A percentile compares a stretch with the other conserved stretches of the same genome.
phyloP scores from a whole-genome alignment of 2,888 invertebrate species.

The Lamellibrachia satsuma region DNA sequence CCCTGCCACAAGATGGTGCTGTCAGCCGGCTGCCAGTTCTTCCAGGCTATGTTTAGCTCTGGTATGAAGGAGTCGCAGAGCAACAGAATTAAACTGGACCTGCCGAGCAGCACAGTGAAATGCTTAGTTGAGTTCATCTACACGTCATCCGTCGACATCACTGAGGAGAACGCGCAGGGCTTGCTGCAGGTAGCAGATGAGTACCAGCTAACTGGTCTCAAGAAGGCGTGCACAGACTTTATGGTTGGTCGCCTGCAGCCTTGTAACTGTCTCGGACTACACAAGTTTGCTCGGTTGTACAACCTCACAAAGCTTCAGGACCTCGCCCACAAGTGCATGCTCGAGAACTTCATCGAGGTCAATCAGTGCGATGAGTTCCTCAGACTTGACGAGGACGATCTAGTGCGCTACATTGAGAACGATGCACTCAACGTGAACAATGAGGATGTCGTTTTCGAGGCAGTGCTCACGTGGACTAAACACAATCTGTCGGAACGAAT shows the following conservation, averaged over 20 bases:
- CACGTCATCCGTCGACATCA: neutral
- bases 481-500: neutral
- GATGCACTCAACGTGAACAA: conserved; percentile 58
- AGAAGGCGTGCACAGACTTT: neutral
- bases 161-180: neutral
- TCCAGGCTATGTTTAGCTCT: neutral
- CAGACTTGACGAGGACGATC: conserved; percentile 54
- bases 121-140: conserved; percentile 9
- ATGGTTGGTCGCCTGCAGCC: neutral
- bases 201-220: neutral
- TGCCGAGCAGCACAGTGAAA: neutral
- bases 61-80: neutral
- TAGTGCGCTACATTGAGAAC: conserved; percentile 53
- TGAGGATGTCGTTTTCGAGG: conserved; percentile 59
- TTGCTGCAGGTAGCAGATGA: neutral
- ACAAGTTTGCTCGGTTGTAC: conserved; percentile 43
- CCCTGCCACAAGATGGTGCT: conserved; percentile 12
- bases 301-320: conserved; percentile 59
- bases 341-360: conserved; percentile 61
- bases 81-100: neutral
- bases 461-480: conserved; percentile 57
- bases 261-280: neutral
- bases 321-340: conserved; percentile 55
- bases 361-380: conserved; percentile 60
- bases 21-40: neutral